These are phyloP conservation scores for Orthosia gothica DNA, from an alignment of 2,888 invertebrate genomes.

Conservation along the genomic window DNA sequence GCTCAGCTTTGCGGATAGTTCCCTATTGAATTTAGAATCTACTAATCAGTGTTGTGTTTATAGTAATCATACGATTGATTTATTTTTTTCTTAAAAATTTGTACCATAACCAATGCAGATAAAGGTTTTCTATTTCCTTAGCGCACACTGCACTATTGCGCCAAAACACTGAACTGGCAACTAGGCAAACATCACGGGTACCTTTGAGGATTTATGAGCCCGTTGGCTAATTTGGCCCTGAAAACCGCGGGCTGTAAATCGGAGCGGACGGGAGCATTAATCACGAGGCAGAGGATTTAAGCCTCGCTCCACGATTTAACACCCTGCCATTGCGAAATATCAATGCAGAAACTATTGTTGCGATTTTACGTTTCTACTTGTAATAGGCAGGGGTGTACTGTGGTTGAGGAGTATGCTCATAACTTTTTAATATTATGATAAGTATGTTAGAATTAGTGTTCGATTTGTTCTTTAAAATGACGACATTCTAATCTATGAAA, in stretches of 20 bases:
- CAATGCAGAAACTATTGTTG: conserved; percentile 61
- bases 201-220: conserved; percentile 75
- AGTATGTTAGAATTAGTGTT: background rate
- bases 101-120: background rate
- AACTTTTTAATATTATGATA: background rate
- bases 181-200: conserved; percentile 61
- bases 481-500: conserved; percentile 7
- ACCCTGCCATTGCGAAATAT: conserved; percentile 69
- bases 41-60: too few relatives aligned
- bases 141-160: conserved; percentile 27
- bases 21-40: too few relatives aligned
- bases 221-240: conserved; percentile 81
- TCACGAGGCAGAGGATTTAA: conserved; percentile 74
- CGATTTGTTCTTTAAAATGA: background rate
- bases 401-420: conserved; percentile 14
- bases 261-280: conserved; percentile 77
- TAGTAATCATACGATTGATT: too few relatives aligned
- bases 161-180: conserved; percentile 35
- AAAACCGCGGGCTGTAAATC: conserved; percentile 81
- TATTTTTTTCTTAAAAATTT: too few relatives aligned
- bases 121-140: conserved; percentile 2
- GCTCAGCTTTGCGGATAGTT: too few relatives aligned
- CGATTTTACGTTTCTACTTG: background rate
- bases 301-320: conserved; percentile 66
- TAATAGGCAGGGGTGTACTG: background rate